phyloP scores from a whole-genome alignment of 2,797 vertebrate species.

The Enteromius fasciolatus region DNA sequence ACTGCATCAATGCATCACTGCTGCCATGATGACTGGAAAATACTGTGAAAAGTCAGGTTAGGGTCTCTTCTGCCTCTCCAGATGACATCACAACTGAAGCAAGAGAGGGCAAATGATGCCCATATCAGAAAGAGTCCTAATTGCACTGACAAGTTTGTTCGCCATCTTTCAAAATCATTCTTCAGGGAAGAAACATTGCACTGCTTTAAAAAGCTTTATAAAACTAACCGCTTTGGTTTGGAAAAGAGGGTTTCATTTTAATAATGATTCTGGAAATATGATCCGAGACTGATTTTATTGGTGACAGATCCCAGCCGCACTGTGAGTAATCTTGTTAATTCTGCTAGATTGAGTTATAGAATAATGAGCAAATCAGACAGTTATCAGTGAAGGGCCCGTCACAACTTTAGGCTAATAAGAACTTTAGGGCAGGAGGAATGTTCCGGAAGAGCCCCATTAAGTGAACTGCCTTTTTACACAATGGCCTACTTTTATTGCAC shows the following conservation, averaged over 20 bases:
- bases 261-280: constrained; percentile 52
- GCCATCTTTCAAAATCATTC: constrained; percentile 41
- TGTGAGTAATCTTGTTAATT: constrained; percentile 58
- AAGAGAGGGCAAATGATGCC: not conserved
- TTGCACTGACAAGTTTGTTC: constrained; percentile 45
- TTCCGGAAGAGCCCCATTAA: constrained; percentile 15
- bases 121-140: constrained; percentile 13
- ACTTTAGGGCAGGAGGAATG: constrained; percentile 9
- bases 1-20: too few species aligned
- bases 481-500: not conserved
- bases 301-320: constrained; percentile 2
- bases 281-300: constrained; percentile 47
- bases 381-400: constrained; percentile 1
- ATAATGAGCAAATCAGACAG: constrained; percentile 38
- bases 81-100: constrained; percentile 11
- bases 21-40: not conserved
- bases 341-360: constrained; percentile 43
- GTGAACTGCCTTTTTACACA: not conserved
- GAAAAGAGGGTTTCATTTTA: constrained; percentile 37
- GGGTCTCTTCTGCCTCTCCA: not conserved
- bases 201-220: constrained; percentile 38
- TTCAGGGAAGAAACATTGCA: constrained; percentile 21
- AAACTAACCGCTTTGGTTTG: constrained; percentile 47
- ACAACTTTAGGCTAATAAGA: constrained; percentile 42
- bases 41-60: not conserved